phyloP scores from a whole-genome alignment of 2,888 invertebrate genomes.

The Sturmia bella region DNA sequence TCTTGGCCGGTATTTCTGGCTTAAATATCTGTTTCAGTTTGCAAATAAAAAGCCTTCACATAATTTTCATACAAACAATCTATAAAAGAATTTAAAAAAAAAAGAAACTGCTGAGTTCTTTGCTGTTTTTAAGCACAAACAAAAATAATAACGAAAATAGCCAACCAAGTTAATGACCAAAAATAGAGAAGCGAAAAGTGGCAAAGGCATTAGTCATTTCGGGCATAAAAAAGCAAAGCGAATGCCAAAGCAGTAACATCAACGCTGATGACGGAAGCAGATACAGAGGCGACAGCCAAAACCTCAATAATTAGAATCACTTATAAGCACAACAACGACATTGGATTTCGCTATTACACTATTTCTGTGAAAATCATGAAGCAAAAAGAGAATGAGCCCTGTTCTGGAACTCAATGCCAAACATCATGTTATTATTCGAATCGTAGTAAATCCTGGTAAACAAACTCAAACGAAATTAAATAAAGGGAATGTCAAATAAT shows the following conservation, averaged over 20 bases:
- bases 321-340: background rate
- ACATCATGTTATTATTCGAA: too few species aligned
- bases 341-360: too few species aligned
- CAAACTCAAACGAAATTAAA: too few species aligned
- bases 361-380: too few species aligned
- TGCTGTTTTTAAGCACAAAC: slow-evolving; percentile 1
- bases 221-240: background rate
- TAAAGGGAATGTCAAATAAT: too few species aligned
- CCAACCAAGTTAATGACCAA: slow-evolving; percentile 44
- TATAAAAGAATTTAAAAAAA: slow-evolving; percentile 11
- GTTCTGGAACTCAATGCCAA: too few species aligned
- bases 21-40: background rate
- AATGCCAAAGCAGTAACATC: slow-evolving; percentile 1
- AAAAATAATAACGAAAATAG: slow-evolving; percentile 40
- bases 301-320: slow-evolving; percentile 1
- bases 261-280: background rate
- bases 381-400: too few species aligned
- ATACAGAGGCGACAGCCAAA: background rate
- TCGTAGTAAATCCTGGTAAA: too few species aligned
- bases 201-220: slow-evolving; percentile 59
- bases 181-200: slow-evolving; percentile 45
- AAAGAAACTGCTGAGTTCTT: too few species aligned
- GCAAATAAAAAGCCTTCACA: slow-evolving; percentile 22
- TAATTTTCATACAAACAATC: slow-evolving; percentile 25
- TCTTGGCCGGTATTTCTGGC: background rate